Conservation (phyloP, 2,797 vertebrate species). For the Petrocephalus schoutedeni region DNA sequence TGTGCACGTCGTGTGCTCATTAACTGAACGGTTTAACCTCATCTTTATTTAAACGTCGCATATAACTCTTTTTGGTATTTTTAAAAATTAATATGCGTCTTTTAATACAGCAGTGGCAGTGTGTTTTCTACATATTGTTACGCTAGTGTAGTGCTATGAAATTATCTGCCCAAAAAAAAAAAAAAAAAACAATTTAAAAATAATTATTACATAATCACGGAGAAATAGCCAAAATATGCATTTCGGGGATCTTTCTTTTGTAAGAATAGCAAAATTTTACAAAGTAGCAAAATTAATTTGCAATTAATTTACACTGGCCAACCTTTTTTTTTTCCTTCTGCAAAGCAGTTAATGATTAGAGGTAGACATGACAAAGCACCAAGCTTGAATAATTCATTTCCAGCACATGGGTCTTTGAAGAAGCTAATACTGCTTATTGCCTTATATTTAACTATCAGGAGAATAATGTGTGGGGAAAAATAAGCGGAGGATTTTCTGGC, state of each 20-base stretch:
- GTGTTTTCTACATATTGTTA: background rate
- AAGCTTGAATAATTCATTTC: conserved; percentile 9
- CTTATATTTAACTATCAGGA: conserved; percentile 34
- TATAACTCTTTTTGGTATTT: background rate
- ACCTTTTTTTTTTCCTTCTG: background rate
- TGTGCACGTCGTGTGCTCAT: background rate
- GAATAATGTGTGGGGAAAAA: background rate
- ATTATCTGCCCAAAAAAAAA: background rate
- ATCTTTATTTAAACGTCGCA: background rate
- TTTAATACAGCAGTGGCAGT: background rate
- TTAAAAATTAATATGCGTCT: background rate
- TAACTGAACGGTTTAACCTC: background rate
- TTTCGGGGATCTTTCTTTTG: background rate
- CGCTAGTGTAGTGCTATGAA: background rate
- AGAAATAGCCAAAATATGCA: background rate
- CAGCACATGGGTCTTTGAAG: background rate
- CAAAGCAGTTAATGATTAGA: background rate
- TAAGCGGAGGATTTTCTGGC: conserved; percentile 65
- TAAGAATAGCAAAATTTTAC: conserved; percentile 1
- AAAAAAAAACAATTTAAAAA: background rate
- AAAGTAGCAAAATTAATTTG: conserved; percentile 12
- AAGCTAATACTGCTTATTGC: conserved; percentile 39
- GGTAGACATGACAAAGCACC: background rate
- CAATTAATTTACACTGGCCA: background rate
- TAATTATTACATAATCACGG: background rate